Evolutionary conservation across 2,797 vertebrate species (phyloP), one percentile per base, ranked within the genome.

Genomic region (Hydrocynus forskahlii): DNA sequence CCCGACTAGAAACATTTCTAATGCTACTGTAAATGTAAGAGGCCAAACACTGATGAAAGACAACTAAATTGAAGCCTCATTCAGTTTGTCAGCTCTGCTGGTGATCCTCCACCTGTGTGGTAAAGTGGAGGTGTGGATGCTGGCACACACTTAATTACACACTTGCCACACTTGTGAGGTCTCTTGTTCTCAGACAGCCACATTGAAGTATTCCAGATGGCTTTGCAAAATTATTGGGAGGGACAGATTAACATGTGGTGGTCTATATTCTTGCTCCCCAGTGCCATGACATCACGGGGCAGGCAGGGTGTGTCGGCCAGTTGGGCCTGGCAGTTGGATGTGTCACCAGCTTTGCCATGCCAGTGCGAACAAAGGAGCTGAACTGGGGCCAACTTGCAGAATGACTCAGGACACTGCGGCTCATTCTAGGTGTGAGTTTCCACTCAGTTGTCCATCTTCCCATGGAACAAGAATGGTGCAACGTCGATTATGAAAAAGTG

Each of bases 221-320:
- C 59, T 82, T 78, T 79, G 70, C 17, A 13, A 74, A 74, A 78
- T 68, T 60, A 78, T 69, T 43, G 63, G 52, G 50, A 82, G 43
- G 60, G 43, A 82, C 38, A 67, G 45, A 69, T 75, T 23, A 66
- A 60, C 76, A 78, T 62, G 67, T 74, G 62, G 62, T 68, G 70
- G 62, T 55, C 52, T 78, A 21, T 69, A 59, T 50, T 78, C 50
- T 17, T 82, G 23, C 43, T 40, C 76, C 40, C 16, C n/a, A 67
- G 68, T 52, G 35, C 14, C 5, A 52, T 82, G 75, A 82, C 75
- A 48, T 82, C 62, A 78, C 21, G 21, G 16, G 7, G 48, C 29
- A 16, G 57, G n/a, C 13, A 4, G 62, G 60, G 62, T 68, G 75
- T 74, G 69, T 67, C 72, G 38, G 14, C n/a, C 76, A 62, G 69